Conservation (phyloP, 2,113 vertebrate genomes). For the Crotalus tigris region DNA sequence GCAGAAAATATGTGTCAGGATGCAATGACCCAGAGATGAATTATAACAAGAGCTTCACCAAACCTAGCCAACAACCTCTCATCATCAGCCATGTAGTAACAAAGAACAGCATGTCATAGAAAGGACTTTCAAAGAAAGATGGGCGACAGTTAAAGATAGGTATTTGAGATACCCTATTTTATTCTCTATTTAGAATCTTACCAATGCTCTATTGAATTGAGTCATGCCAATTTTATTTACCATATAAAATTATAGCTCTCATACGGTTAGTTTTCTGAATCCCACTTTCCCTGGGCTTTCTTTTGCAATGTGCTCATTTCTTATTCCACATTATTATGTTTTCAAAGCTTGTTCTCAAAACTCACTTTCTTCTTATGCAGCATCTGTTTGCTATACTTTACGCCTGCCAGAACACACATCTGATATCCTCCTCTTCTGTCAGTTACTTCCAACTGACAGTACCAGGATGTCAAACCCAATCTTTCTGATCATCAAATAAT, state of each 20-base stretch:
- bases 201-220: neutral
- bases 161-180: neutral
- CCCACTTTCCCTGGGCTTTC: neutral
- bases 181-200: neutral
- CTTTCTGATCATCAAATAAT: neutral
- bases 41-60: neutral
- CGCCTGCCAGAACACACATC: conserved; percentile 2
- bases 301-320: neutral
- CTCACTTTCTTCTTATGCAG: neutral
- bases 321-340: neutral
- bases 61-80: neutral
- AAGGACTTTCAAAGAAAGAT: neutral
- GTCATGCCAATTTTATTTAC: neutral
- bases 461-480: conserved; percentile 17
- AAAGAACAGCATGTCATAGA: neutral
- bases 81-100: neutral
- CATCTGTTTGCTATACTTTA: neutral
- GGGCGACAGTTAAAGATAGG: neutral
- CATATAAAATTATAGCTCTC: neutral
- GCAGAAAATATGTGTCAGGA: neutral
- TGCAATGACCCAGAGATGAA: neutral
- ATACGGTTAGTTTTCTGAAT: neutral
- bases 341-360: neutral
- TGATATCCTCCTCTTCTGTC: conserved; percentile 13
- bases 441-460: conserved; percentile 31